Evolutionary conservation across 2,797 vertebrate species (phyloP).

Genomic region (Acrossocheilus fasciatus): DNA sequence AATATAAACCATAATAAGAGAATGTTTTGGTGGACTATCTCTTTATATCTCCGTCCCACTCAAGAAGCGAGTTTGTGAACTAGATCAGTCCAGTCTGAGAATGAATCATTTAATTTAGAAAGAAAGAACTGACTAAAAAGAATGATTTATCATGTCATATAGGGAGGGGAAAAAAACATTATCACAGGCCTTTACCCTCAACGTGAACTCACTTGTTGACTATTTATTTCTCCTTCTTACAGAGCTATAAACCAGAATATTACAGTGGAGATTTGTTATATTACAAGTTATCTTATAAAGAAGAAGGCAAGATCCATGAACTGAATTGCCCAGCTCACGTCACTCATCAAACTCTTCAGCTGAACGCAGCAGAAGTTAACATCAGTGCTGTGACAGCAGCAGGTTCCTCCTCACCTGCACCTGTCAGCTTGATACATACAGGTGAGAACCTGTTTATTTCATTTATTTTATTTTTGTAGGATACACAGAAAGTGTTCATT

Average conservation of each 20-base stretch:
- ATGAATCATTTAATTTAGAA: background rate
- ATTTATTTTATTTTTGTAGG: background rate
- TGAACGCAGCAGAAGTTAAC: constrained; percentile 69
- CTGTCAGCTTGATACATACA: constrained; percentile 70
- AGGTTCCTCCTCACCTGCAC: constrained; percentile 78
- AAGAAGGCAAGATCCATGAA: background rate
- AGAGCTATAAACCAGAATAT: constrained; percentile 75
- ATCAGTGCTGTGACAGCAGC: constrained; percentile 78
- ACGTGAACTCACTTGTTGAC: background rate
- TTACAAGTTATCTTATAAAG: constrained; percentile 71
- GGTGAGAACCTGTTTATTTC: constrained; percentile 58
- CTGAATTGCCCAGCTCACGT: constrained; percentile 58
- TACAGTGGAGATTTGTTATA: constrained; percentile 71
- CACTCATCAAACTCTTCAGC: constrained; percentile 59
- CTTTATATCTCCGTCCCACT: background rate
- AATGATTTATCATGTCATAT: background rate
- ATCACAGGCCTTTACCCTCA: background rate
- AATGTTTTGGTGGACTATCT: background rate
- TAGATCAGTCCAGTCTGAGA: background rate
- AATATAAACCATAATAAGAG: background rate
- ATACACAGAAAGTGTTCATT: background rate
- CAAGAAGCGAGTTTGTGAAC: background rate
- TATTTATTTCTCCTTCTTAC: constrained; percentile 11
- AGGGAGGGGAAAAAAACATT: background rate
- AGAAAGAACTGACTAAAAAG: background rate